These are phyloP conservation scores for Simalia tracyae DNA, from an alignment of 2,797 vertebrate species.

Conservation along the genomic window DNA sequence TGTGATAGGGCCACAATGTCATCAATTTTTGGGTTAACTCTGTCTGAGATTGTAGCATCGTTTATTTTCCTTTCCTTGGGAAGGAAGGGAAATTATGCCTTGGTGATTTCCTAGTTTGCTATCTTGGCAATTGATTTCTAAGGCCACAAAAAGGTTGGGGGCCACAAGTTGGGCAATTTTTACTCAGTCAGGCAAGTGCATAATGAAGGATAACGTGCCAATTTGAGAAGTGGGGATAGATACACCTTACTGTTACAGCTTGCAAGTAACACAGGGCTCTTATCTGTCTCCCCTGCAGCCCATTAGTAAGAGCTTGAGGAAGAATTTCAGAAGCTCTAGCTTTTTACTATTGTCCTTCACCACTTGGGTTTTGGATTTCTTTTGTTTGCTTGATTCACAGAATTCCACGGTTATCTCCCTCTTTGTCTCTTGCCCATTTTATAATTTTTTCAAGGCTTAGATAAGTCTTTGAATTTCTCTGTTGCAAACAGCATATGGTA, in stretches of 20 bases:
- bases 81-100: neutral
- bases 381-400: neutral
- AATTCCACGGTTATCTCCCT: neutral
- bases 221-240: neutral
- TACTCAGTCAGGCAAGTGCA: neutral
- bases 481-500: too few species aligned
- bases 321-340: neutral
- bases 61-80: neutral
- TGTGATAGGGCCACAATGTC: neutral
- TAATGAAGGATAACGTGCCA: neutral
- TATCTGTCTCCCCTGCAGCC: neutral
- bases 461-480: neutral
- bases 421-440: neutral
- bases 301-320: neutral
- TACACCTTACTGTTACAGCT: neutral
- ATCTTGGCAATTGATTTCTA: neutral
- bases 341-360: neutral
- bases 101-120: neutral
- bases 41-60: neutral
- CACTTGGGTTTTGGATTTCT: neutral
- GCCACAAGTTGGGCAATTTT: neutral
- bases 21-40: neutral
- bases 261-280: too few species aligned
- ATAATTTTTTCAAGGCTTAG: neutral
- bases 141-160: neutral